These are phyloP conservation scores for Coracopsis vasa DNA, from an alignment of 2,113 vertebrate genomes.

Conservation along the genomic window DNA sequence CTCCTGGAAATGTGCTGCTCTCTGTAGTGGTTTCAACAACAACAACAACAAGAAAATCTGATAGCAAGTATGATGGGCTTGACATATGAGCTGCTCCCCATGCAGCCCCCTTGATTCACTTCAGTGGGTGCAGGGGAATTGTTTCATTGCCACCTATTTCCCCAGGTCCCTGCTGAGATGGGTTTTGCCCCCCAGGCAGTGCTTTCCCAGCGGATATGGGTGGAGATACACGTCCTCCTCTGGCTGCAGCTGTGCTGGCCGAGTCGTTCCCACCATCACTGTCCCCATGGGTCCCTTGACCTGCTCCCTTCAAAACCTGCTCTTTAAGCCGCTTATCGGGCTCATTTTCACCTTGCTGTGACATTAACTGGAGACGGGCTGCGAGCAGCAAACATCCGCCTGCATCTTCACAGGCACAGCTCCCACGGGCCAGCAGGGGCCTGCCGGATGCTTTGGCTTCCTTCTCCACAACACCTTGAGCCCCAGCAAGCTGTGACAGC, in stretches of 20 bases:
- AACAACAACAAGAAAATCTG: background rate
- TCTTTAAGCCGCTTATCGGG: background rate
- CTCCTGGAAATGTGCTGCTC: conserved; percentile 35
- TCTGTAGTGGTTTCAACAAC: conserved; percentile 32
- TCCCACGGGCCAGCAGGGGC: background rate
- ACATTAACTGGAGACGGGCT: background rate
- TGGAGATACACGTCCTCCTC: background rate
- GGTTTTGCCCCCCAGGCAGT: background rate
- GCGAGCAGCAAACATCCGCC: background rate
- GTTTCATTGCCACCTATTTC: accelerated
- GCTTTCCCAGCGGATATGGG: accelerated
- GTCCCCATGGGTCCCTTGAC: accelerated
- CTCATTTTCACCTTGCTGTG: background rate
- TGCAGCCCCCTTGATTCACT: background rate
- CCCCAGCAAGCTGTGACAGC: background rate
- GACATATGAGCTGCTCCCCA: background rate
- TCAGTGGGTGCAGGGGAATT: background rate
- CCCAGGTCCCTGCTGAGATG: background rate
- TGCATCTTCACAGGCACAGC: background rate
- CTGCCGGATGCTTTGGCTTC: background rate
- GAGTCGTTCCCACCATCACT: accelerated
- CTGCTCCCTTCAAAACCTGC: background rate
- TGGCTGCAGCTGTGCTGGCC: background rate
- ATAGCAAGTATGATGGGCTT: background rate
- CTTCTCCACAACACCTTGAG: accelerated